phyloP scores from a whole-genome alignment of 1,140 invertebrate genomes.

The Holcopasites calliopsidis region DNA sequence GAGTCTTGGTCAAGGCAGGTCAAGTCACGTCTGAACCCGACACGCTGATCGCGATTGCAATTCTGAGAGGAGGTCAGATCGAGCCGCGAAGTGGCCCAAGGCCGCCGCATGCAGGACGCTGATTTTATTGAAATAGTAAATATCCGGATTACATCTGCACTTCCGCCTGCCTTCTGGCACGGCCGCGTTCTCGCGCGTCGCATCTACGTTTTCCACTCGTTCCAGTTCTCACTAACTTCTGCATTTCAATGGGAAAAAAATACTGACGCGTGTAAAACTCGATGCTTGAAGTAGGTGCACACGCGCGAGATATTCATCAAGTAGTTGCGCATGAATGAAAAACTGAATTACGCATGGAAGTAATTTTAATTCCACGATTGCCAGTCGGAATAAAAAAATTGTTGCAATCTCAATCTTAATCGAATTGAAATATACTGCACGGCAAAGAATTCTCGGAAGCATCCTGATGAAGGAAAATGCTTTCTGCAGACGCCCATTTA shows the following conservation, averaged over 20 bases:
- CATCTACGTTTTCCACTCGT: neutral
- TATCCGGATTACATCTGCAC: conserved; percentile 21
- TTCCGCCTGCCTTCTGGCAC: conserved; percentile 1
- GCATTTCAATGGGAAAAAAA: neutral
- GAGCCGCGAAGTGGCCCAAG: conserved; percentile 5
- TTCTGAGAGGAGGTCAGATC: conserved; percentile 30
- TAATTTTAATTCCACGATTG: neutral
- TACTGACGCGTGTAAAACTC: neutral
- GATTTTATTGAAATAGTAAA: conserved; percentile 41
- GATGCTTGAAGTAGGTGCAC: neutral
- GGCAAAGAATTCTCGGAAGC: neutral
- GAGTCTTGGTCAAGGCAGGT: conserved; percentile 45
- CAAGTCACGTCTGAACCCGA: conserved; percentile 49
- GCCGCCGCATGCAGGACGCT: conserved; percentile 37
- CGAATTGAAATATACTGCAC: too few species aligned
- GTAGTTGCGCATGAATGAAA: neutral
- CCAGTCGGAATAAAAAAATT: neutral
- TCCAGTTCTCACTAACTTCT: neutral
- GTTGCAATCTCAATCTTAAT: too few species aligned
- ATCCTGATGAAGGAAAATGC: neutral
- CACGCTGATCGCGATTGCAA: conserved; percentile 40
- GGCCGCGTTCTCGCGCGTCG: neutral
- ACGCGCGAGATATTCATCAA: neutral
- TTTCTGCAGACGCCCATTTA: neutral
- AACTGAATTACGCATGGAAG: neutral